Base-by-base conservation (phyloP, 2,888 invertebrate genomes). In the Nineta flava region DNA sequence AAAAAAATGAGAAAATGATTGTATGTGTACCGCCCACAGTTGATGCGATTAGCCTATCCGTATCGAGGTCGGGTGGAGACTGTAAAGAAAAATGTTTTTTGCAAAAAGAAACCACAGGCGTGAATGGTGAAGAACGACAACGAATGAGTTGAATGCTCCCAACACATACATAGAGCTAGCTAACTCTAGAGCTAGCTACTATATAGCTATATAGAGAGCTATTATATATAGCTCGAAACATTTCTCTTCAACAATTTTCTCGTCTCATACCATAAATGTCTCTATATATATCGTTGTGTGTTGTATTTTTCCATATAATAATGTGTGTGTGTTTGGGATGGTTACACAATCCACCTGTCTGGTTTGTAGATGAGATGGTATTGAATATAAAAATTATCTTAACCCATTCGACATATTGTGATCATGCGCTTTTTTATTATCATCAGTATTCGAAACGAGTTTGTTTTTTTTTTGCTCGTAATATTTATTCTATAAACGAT, bases 11-110 rank as follows among this genome's bases (percentile, higher is more conserved):
- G 19, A 43, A 44, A 44, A 44, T 26, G 19, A 44, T 17, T 19
- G 19, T 44, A 44, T 26, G 13, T 26, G 44, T 65, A 59, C 66
- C 66, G 65, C 67, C 67, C 60, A 59, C 54, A 19, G 21, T 55
- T 60, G 58, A 61, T 61, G 62, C 67, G 66, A 66, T 67, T 66
- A 65, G 67, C 67, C 68, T 66, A 67, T 67, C 65, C 63, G 58
- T 55, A 35, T 38, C 53, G 43, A 50, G 51, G 38, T 31, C 65
- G 66, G 67, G 68, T 67, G 67, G 68, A 67, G 67, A 68, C 67
- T 67, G 62, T 59, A 56, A 60, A 65, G 66, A 68, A 68, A 68
- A 68, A 68, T 67, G 64, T 65, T 67, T 67, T 68, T 58, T 52
- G 53, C 59, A 61, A 61, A 62, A 61, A 60, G 61, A 65, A 67